A percentile compares a stretch with the other conserved stretches of the same genome.
Evolutionary conservation across 2,797 vertebrate species (phyloP).

Genomic region (Catamblyrhynchus diadema): DNA sequence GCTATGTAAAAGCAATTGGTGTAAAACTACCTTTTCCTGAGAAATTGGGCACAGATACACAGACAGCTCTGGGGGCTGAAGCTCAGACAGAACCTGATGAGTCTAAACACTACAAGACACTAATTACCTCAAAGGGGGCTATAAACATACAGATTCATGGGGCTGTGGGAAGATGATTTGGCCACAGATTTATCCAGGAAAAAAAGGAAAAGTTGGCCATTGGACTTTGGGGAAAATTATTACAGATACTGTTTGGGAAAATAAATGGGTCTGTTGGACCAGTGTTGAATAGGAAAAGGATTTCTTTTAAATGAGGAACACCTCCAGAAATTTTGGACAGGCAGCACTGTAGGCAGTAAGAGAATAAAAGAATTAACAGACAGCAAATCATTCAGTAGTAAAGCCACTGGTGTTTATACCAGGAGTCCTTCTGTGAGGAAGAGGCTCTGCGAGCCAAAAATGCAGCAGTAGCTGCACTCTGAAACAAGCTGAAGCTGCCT

Average conservation of each 20-base stretch:
- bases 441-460: neutral
- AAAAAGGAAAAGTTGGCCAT: neutral
- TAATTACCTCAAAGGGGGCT: neutral
- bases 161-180: neutral
- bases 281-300: neutral
- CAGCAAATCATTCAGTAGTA: neutral
- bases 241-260: neutral
- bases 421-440: neutral
- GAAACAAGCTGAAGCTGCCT: neutral
- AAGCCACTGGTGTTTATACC: neutral
- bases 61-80: neutral
- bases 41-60: neutral
- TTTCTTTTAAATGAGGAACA: neutral
- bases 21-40: neutral
- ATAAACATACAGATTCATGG: neutral
- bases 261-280: neutral
- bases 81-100: neutral
- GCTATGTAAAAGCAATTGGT: neutral
- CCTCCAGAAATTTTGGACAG: neutral
- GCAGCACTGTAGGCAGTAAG: neutral
- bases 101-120: neutral
- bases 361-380: neutral
- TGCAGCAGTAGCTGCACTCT: accelerated
- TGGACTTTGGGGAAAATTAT: neutral
- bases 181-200: neutral